Conservation (phyloP, 2,888 invertebrate species). For the Barypeithes pellucidus region DNA sequence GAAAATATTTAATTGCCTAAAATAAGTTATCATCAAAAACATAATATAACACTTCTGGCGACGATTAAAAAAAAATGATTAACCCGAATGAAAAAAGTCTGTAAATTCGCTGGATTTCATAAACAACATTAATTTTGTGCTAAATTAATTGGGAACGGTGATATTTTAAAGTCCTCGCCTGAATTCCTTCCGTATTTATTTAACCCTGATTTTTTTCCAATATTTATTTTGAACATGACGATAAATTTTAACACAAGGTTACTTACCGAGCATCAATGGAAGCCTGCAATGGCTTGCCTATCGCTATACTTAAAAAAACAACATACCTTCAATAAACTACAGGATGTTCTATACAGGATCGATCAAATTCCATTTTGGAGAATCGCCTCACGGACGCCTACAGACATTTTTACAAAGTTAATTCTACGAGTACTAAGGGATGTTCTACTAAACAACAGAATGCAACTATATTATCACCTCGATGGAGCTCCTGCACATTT, state of each 20-base stretch:
- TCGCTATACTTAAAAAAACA: too few relatives aligned
- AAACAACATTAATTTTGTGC: constrained; percentile 10
- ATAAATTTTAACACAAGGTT: not conserved
- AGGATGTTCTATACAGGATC: too few relatives aligned
- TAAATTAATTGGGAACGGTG: constrained; percentile 11
- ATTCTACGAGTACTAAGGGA: too few relatives aligned
- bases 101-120: constrained; percentile 10
- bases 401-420: too few relatives aligned
- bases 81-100: constrained; percentile 23
- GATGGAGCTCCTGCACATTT: too few relatives aligned
- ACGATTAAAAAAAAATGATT: constrained; percentile 15
- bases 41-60: not conserved
- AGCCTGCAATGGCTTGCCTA: too few relatives aligned
- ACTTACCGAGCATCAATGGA: too few relatives aligned
- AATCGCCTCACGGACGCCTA: too few relatives aligned
- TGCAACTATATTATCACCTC: too few relatives aligned
- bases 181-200: constrained; percentile 25
- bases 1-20: constrained; percentile 9
- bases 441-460: too few relatives aligned
- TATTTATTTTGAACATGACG: constrained; percentile 15
- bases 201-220: constrained; percentile 11
- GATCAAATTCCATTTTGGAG: too few relatives aligned
- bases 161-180: constrained; percentile 11
- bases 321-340: too few relatives aligned
- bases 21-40: constrained; percentile 1